Evolutionary conservation across 2,113 vertebrate species (phyloP).

Genomic region (Macaca mulatta): DNA sequence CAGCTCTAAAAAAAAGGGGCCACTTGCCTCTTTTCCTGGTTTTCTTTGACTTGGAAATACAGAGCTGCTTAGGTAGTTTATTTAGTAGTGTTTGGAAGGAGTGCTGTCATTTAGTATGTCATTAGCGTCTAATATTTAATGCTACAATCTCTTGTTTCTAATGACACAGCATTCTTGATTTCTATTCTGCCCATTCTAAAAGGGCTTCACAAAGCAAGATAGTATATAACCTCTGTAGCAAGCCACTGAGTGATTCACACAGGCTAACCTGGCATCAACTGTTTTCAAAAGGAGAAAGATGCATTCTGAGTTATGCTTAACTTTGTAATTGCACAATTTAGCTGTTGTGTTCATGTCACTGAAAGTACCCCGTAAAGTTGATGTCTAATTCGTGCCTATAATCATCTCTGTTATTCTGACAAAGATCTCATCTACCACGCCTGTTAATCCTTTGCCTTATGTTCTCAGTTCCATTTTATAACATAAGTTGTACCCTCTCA

Average conservation of each 20-base stretch:
- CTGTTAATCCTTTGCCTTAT: not conserved
- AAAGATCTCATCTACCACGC: slow-evolving; percentile 32
- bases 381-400: slow-evolving; percentile 47
- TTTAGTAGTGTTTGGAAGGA: not conserved
- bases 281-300: not conserved
- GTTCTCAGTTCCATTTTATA: slow-evolving; percentile 27
- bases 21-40: not conserved
- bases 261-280: not conserved
- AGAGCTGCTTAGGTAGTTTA: not conserved
- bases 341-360: slow-evolving; percentile 43
- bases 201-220: not conserved
- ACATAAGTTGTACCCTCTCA: slow-evolving; percentile 18
- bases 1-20: not conserved
- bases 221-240: not conserved
- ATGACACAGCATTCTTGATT: not conserved
- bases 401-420: slow-evolving; percentile 46
- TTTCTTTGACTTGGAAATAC: not conserved
- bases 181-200: not conserved
- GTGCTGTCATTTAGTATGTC: not conserved
- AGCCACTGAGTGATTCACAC: not conserved
- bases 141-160: not conserved
- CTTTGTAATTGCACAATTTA: slow-evolving; percentile 15
- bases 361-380: not conserved
- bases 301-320: not conserved
- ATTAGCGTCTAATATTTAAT: not conserved